Evolutionary conservation across 2,888 invertebrate species (phyloP).

Genomic region (Xanthorhoe spadicearia): DNA sequence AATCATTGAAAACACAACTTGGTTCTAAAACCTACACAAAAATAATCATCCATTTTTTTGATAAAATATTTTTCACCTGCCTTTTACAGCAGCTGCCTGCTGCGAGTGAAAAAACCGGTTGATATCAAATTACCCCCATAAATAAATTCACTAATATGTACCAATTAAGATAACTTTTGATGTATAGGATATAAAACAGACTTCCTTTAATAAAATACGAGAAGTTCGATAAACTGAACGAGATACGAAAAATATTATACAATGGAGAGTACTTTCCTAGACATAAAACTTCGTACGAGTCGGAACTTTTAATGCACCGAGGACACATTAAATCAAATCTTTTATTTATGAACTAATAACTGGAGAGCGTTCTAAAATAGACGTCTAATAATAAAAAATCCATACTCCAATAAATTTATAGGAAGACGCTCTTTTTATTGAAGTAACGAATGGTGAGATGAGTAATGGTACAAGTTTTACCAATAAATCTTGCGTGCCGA

Average conservation of each 20-base stretch:
- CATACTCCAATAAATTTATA: conserved; percentile 79
- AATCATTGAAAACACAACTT: conserved; percentile 18
- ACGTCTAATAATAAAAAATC: conserved; percentile 75
- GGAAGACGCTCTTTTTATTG: conserved; percentile 82
- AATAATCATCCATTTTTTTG: conserved; percentile 40
- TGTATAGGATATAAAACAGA: conserved; percentile 17
- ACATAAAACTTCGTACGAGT: conserved; percentile 41
- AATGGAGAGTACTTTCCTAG: conserved; percentile 22
- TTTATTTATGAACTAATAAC: conserved; percentile 72
- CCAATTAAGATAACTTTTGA: conserved; percentile 48
- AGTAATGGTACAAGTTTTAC: conserved; percentile 81
- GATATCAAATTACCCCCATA: conserved; percentile 42
- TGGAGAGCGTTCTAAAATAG: conserved; percentile 72
- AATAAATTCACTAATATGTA: conserved; percentile 45
- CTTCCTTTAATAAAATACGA: conserved; percentile 12
- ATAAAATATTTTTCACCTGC: conserved; percentile 55
- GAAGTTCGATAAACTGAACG: conserved; percentile 9
- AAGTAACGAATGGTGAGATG: conserved; percentile 83
- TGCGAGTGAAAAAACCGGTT: conserved; percentile 43
- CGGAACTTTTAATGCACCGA: conserved; percentile 52
- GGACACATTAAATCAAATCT: conserved; percentile 69
- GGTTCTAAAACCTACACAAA: conserved; percentile 31
- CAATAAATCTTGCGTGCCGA: conserved; percentile 80
- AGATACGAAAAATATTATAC: conserved; percentile 20
- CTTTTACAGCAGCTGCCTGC: conserved; percentile 53